Evolutionary conservation across 1,140 invertebrate genomes (phyloP), one percentile per base, ranked within the genome.

Genomic region (Lasioglossum albipes): DNA sequence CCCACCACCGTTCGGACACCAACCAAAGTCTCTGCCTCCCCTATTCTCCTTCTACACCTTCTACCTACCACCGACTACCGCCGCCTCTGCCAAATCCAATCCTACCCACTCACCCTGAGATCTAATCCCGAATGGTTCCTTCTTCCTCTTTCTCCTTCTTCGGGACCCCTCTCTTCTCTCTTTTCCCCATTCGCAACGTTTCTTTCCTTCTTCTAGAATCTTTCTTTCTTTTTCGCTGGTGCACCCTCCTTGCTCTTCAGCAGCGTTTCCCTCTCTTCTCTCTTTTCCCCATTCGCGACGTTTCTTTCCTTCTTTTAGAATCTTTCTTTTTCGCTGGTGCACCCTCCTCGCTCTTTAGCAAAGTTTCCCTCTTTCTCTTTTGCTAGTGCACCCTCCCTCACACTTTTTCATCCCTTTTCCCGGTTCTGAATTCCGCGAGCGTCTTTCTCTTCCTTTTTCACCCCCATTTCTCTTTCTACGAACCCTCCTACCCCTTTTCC

Each of bases 21-120:
- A 85, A 79, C 85, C 66, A 75, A 86, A 85, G 70, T 79, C 84
- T 85, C 86, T 82, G 84, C 84, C 87, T 84, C 83, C 84, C 85
- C 84, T 83, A 77, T 75, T 71, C 74, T 72, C 82, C 72, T 85
- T 65, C 68, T n/a, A 81, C 68, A 72, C 67, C 66, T 84, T 84
- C 84, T 61, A 83, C 75, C 59, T 81, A 85, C 81, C 87, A 87
- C 87, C 84, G 84, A 89, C 52, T 54, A 20, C 52, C 52, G 85
- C 75, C 85, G 84, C 85, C 83, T 87, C 89, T 89, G 87, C 88
- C 84, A 91, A 90, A 91, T 92, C 87, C 88, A 90, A 91, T 91
- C 86, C 86, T 81, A 82, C 82, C 82, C 79, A 82, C 72, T 87
- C 86, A 76, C 77, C 68, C 79, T 67, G 68, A 83, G 78, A 87